These are phyloP conservation scores for Chouioia cunea DNA, from an alignment of 2,888 invertebrate genomes.

Conservation along the genomic window DNA sequence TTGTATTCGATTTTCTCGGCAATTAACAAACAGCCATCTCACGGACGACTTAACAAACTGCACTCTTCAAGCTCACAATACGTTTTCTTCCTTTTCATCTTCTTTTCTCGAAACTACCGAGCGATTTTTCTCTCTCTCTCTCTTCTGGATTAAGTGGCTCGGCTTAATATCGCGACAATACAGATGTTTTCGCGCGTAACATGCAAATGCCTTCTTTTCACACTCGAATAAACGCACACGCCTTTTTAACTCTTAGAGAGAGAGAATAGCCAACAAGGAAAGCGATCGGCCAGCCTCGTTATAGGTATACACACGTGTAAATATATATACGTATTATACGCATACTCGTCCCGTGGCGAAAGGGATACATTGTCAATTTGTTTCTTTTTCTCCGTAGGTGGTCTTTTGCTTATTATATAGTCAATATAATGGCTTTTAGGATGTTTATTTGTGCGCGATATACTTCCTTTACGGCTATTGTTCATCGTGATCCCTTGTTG, in stretches of 20 bases:
- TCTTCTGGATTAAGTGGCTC: neutral
- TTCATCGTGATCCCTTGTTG: too few relatives aligned
- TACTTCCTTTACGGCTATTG: neutral
- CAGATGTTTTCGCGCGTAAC: slow-evolving; percentile 30
- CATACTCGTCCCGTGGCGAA: too few relatives aligned
- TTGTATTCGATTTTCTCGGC: slow-evolving; percentile 27
- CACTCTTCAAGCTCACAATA: neutral
- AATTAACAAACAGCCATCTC: slow-evolving; percentile 27
- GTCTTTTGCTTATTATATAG: too few relatives aligned
- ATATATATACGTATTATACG: too few relatives aligned
- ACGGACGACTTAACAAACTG: slow-evolving; percentile 5
- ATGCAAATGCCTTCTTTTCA: slow-evolving; percentile 36
- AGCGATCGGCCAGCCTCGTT: slow-evolving; percentile 11
- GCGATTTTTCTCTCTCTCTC: too few relatives aligned
- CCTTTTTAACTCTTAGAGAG: slow-evolving; percentile 50
- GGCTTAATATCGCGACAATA: slow-evolving; percentile 31
- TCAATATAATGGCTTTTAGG: neutral
- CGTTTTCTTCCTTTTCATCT: neutral
- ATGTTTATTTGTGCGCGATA: slow-evolving; percentile 8
- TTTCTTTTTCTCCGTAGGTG: too few relatives aligned
- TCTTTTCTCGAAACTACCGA: neutral
- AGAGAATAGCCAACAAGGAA: neutral
- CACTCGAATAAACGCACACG: slow-evolving; percentile 53
- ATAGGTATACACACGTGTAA: neutral
- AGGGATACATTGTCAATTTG: too few relatives aligned